These are phyloP conservation scores for Drosophila subobscura DNA, from an alignment of 1,140 invertebrate genomes.

Conservation along the genomic window DNA sequence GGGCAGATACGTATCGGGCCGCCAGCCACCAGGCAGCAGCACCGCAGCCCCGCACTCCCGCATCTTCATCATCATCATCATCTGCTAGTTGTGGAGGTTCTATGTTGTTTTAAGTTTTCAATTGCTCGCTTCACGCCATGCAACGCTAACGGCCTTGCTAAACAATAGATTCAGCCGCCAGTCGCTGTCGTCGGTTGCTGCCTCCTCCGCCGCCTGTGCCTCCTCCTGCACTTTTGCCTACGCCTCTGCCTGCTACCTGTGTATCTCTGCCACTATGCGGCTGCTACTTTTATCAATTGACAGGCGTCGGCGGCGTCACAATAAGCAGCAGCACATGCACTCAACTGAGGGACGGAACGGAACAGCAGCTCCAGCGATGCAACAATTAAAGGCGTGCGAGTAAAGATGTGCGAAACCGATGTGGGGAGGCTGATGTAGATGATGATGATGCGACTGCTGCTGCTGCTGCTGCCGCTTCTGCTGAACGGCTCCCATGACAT, in stretches of 20 bases:
- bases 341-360: slow-evolving; percentile 56
- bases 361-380: slow-evolving; percentile 49
- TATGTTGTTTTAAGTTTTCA: slow-evolving; percentile 42
- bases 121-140: slow-evolving; percentile 71
- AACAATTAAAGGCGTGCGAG: slow-evolving; percentile 73
- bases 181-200: slow-evolving; percentile 19
- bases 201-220: no score
- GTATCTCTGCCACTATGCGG: no score
- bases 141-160: slow-evolving; percentile 80
- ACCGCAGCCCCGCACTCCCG: not conserved
- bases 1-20: slow-evolving; percentile 62
- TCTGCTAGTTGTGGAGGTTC: slow-evolving; percentile 20
- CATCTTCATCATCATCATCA: slow-evolving; percentile 3
- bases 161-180: slow-evolving; percentile 72
- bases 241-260: slow-evolving; percentile 13
- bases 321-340: slow-evolving; percentile 66
- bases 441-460: slow-evolving; percentile 28
- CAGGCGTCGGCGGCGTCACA: slow-evolving; percentile 61
- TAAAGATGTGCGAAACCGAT: slow-evolving; percentile 51
- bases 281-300: slow-evolving; percentile 75
- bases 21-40: slow-evolving; percentile 22
- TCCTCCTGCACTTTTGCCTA: no score
- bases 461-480: slow-evolving; percentile 23
- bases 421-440: slow-evolving; percentile 39
- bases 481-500: slow-evolving; percentile 73